Conservation (phyloP, 2,888 invertebrate genomes). For the Drosophila neonasuta region DNA sequence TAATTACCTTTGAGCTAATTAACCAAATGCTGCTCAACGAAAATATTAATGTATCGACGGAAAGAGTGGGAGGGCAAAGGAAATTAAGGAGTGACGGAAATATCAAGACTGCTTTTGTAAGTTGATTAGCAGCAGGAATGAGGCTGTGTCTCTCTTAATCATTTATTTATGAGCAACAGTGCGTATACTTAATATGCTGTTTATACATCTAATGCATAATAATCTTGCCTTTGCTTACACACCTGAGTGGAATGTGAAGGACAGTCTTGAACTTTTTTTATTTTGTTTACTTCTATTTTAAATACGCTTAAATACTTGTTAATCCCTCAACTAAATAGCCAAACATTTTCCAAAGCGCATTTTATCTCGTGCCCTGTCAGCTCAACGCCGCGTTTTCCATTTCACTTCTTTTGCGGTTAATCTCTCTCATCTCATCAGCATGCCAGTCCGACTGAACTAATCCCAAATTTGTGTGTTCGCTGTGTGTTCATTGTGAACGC, state of each 20-base stretch:
- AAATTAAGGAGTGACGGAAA: neutral
- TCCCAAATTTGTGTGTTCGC: conserved; percentile 36
- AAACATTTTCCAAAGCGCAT: neutral
- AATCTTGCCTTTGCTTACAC: neutral
- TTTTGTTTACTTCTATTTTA: neutral
- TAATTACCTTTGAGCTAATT: conserved; percentile 64
- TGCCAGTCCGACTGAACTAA: conserved; percentile 36
- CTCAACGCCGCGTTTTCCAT: conserved; percentile 20
- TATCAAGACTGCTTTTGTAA: conserved; percentile 1
- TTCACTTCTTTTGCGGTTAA: conserved; percentile 20
- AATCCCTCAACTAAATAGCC: conserved; percentile 5
- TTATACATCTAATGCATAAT: neutral
- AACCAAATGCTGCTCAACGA: conserved; percentile 29
- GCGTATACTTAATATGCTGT: neutral
- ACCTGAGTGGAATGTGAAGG: neutral
- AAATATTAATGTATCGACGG: conserved; percentile 19
- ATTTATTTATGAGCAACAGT: neutral
- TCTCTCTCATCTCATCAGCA: conserved; percentile 21
- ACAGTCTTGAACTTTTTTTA: neutral
- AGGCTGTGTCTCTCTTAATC: neutral
- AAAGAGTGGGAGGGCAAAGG: neutral
- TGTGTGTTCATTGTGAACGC: conserved; percentile 39
- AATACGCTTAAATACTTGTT: conserved; percentile 12
- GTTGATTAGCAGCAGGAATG: conserved; percentile 1
- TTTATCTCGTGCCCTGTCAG: conserved; percentile 20